Evolutionary conservation across 2,113 vertebrate species (phyloP).

Genomic region (Cromileptes altivelis): DNA sequence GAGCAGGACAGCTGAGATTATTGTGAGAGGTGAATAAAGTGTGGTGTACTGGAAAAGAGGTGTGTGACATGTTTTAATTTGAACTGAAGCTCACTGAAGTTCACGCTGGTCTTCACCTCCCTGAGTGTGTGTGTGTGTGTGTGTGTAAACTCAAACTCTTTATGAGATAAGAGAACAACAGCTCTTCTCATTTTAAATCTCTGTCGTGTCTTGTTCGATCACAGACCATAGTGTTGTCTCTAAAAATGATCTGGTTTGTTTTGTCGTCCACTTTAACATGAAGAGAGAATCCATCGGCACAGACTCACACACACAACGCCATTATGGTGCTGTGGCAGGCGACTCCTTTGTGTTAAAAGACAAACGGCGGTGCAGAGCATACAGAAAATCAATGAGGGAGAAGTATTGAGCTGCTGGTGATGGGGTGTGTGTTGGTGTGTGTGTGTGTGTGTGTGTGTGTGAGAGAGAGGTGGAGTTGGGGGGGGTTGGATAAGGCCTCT

Average conservation of each 20-base stretch:
- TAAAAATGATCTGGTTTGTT: constrained; percentile 14
- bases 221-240: background rate
- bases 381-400: constrained; percentile 81
- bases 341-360: constrained; percentile 73
- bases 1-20: background rate
- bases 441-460: constrained; percentile 16
- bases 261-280: constrained; percentile 33
- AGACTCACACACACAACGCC: constrained; percentile 15
- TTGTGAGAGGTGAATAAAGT: background rate
- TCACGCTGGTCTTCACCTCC: background rate
- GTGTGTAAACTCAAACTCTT: background rate
- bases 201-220: background rate
- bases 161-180: background rate
- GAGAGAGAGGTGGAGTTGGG: background rate
- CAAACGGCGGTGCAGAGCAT: constrained; percentile 45
- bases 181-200: background rate
- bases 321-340: constrained; percentile 39
- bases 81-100: background rate
- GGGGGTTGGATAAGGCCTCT: constrained; percentile 48
- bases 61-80: background rate
- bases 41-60: background rate
- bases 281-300: constrained; percentile 33
- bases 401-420: constrained; percentile 71
- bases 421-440: constrained; percentile 7
- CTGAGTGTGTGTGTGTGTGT: background rate